phyloP scores from a whole-genome alignment of 2,888 invertebrate genomes.

The Drosophila borborema region DNA sequence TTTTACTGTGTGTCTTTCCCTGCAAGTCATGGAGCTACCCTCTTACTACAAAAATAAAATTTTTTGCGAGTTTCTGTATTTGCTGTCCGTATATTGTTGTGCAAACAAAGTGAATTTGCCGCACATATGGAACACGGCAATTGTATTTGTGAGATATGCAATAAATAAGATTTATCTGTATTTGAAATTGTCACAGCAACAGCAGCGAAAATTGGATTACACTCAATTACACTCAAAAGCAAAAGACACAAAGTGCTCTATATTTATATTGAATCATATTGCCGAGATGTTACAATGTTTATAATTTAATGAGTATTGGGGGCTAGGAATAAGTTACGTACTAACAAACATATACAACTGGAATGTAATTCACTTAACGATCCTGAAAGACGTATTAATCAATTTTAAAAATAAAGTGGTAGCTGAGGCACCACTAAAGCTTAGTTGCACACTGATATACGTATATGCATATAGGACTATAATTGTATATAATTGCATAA shows the following conservation, averaged over 20 bases:
- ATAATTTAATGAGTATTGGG: conserved; percentile 65
- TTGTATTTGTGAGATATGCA: conserved; percentile 50
- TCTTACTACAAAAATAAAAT: conserved; percentile 28
- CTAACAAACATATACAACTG: conserved; percentile 66
- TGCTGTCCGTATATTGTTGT: conserved; percentile 48
- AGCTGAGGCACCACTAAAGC: conserved; percentile 62
- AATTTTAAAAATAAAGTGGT: conserved; percentile 50
- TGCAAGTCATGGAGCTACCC: conserved; percentile 37
- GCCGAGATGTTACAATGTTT: conserved; percentile 19
- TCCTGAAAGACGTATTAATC: conserved; percentile 37
- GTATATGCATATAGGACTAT: conserved; percentile 30
- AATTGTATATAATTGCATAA: conserved; percentile 50
- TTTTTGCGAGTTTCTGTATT: conserved; percentile 39
- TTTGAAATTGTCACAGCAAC: conserved; percentile 21
- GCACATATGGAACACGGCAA: conserved; percentile 56
- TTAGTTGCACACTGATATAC: conserved; percentile 39
- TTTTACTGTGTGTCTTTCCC: background rate
- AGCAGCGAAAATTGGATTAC: conserved; percentile 35
- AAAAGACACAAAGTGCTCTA: background rate
- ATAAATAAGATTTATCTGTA: conserved; percentile 24
- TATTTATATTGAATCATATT: conserved; percentile 34
- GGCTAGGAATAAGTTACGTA: conserved; percentile 47
- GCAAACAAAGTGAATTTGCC: conserved; percentile 59
- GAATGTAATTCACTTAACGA: conserved; percentile 61
- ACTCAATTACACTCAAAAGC: conserved; percentile 16